Base-by-base conservation (phyloP, 2,113 vertebrate genomes). In the Carettochelys insculpta region DNA sequence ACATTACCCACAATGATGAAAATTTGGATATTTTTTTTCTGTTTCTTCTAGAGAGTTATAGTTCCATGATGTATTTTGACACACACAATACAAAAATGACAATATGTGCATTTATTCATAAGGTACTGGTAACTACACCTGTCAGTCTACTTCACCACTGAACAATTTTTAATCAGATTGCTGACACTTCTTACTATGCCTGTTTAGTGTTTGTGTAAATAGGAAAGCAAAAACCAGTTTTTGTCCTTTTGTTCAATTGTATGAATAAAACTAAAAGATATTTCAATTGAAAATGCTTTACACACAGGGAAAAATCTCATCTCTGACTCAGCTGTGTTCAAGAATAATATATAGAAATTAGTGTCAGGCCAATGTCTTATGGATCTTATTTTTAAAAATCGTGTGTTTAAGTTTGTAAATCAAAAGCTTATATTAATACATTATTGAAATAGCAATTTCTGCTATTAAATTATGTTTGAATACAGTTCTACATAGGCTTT, bases 121-220 rank as follows among this genome's bases (percentile, higher is more conserved):
- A 80, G 80, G 85, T 92, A 87, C 78, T 82, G 45, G 51, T 87
- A 91, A 80, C 8, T 1, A 88, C 92, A 93, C 83, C 89, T 97
- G 95, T 95, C 92, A 95, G 95, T 61, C 38, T 75, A 90, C 90
- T 86, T 88, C 88, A 93, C 92, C 82, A 51, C 77, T 86, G 48
- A 88, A 80, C 94, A 83, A 77, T 52, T 92, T 88, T 93, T 95
- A 92, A 93, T 92, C 90, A 41, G 89, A 93, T 84, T 90, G 84
- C 86, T 83, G 92, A 52, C 38, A 34, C 78, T 90, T 47, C 86
- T 95, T 86, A 43, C 85, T 87, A 58, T 83, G 76, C 50, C 87
- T 94, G 61, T 95, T 94, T 87, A 77, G 22, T 77, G 86, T 87
- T 90, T 86, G 43, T 91, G 80, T 79, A 89, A n/a, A 56, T 86